phyloP scores from a whole-genome alignment of 2,113 vertebrate genomes.

The Tachysurus vachellii region DNA sequence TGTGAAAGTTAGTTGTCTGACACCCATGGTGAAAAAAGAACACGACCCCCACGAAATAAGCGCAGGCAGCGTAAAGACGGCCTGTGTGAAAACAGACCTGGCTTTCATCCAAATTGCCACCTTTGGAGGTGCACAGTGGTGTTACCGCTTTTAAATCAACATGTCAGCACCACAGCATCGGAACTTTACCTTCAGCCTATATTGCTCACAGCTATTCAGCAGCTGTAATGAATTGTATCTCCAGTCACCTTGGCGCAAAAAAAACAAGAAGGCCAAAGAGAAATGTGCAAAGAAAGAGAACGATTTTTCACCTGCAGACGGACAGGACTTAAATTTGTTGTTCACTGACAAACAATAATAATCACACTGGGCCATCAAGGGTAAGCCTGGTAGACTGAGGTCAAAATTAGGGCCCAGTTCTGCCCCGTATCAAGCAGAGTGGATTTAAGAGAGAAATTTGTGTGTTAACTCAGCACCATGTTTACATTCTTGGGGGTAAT shows the following conservation, averaged over 20 bases:
- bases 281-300: slow-evolving; percentile 17
- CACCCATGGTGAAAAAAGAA: slow-evolving; percentile 46
- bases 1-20: slow-evolving; percentile 70
- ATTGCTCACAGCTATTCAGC: slow-evolving; percentile 66
- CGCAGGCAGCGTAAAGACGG: slow-evolving; percentile 63
- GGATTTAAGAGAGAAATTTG: slow-evolving; percentile 57
- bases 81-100: slow-evolving; percentile 72
- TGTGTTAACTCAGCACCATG: slow-evolving; percentile 75
- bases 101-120: slow-evolving; percentile 77
- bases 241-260: slow-evolving; percentile 29
- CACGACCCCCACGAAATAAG: slow-evolving; percentile 67
- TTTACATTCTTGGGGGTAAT: slow-evolving; percentile 79
- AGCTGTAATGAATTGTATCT: slow-evolving; percentile 65
- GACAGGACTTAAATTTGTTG: slow-evolving; percentile 7
- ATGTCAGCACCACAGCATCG: slow-evolving; percentile 73
- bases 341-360: slow-evolving; percentile 6
- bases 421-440: neutral
- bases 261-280: slow-evolving; percentile 7
- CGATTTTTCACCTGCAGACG: neutral
- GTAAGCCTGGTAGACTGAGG: slow-evolving; percentile 4
- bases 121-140: slow-evolving; percentile 76
- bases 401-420: neutral
- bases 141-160: slow-evolving; percentile 79
- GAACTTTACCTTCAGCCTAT: slow-evolving; percentile 70
- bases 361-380: slow-evolving; percentile 7